Evolutionary conservation across 2,113 vertebrate species (phyloP), one percentile per base, ranked within the genome.

Genomic region (Paratilapia polleni): DNA sequence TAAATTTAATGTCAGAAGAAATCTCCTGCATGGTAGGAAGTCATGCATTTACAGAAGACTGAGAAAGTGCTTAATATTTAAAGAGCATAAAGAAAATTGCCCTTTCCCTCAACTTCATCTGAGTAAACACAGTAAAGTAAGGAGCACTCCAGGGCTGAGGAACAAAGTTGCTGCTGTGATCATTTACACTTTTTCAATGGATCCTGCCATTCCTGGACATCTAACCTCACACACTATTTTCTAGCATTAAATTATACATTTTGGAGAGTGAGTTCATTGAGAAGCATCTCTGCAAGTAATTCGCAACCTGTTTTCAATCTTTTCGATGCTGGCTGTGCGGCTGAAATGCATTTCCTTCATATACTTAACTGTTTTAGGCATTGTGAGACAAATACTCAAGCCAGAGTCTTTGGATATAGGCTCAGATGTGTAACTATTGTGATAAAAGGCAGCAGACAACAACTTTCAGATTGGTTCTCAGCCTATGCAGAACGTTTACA

Each of bases 1-100:
- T 91, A 91, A 88, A 91, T 90, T 91, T 90, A 89, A 91, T 81
- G 87, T 87, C 88, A 73, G 34, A 61, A 43, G 77, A 85, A 86
- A 87, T 93, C 83, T 88, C 78, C 43, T 61, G 78, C 86, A 85
- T 90, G 76, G 78, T 86, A 82, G 77, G 41, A 85, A 87, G 85
- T 74, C 3, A 14, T 60, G 77, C 83, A 64, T 89, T 88, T 86
- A 87, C 60, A 61, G 75, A 79, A 64, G 63, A 87, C 79, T 62
- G 68, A 79, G 49, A 66, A 70, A 49, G 43, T 31, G 54, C 64
- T 90, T 87, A 74, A 93, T 93, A 91, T 91, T 90, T 91, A 80
- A 93, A 56, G 79, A 89, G 80, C 20, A 24, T 83, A 87, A 89
- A 91, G 88, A 89, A 89, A 90, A 86, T 92, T 82, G 87, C 87